These are phyloP conservation scores for Catostomus latipinnis DNA, from an alignment of 2,797 vertebrate genomes.

Conservation along the genomic window DNA sequence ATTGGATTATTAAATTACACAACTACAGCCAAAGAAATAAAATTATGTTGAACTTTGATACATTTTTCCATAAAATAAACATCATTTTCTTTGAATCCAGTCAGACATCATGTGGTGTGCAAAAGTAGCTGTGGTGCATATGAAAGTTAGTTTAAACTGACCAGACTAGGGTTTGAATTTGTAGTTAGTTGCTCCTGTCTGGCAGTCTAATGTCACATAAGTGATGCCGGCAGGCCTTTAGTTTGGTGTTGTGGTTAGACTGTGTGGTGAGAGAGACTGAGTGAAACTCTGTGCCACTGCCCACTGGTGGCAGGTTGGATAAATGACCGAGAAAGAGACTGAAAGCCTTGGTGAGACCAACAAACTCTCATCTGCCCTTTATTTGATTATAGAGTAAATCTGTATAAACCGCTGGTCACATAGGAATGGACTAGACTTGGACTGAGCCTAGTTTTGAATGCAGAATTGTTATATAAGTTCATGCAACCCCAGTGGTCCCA, in stretches of 20 bases:
- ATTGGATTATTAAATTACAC: conserved; percentile 6
- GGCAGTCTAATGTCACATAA: conserved; percentile 26
- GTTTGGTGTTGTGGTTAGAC: conserved; percentile 50
- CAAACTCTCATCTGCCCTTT: background rate
- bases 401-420: background rate
- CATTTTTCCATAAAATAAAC: conserved; percentile 1
- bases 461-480: background rate
- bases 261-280: conserved; percentile 56
- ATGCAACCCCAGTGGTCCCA: background rate
- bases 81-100: background rate
- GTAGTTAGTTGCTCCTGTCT: conserved; percentile 22
- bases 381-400: background rate
- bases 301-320: conserved; percentile 81
- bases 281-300: conserved; percentile 80
- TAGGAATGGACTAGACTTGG: background rate
- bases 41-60: conserved; percentile 31
- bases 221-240: conserved; percentile 28
- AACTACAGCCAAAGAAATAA: conserved; percentile 13
- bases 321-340: conserved; percentile 72
- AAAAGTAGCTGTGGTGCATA: background rate
- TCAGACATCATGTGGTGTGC: background rate
- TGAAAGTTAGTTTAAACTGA: conserved; percentile 8
- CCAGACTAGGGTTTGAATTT: conserved; percentile 24
- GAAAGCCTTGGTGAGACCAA: background rate
- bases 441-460: background rate